Base-by-base conservation (phyloP, 2,888 invertebrate species). In the Dolichomitus sp. region DNA sequence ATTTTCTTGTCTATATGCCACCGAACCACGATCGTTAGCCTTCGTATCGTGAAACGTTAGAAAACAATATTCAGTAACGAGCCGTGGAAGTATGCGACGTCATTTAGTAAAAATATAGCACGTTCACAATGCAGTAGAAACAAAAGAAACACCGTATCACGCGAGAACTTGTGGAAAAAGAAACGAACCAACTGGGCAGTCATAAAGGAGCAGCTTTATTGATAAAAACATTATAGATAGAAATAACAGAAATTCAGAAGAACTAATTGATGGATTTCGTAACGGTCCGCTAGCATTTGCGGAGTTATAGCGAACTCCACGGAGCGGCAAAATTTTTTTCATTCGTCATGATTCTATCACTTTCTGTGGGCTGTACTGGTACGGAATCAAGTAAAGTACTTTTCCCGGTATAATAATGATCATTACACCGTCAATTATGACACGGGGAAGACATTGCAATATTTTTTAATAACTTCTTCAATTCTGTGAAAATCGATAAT, bases 391-490 rank as follows among this genome's bases (percentile, higher is more conserved):
- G 33, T 9, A 66, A 66, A 69, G 37, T 73, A 77, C 57, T 69
- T 48, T 77, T 77, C 68, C 40, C 40, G 48, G 61, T 69, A 63
- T 68, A 66, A 45, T 3, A 33, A 57, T 70, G 0, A 59, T 59
- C 45, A 57, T 19, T 17, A 12, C 19, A 19, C n/a, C 40, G 63
- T 45, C 27, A 61, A 81, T 77, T 66, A 63, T 77, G 27, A 68
- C 59, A 45, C 45, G 37, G 68, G 59, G 68, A 68, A 50, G 76
- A 68, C 65, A 57, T 42, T 37, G 37, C 23, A 17, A 30, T 68
- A 40, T 68, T 68, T 61, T 30, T 68, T 69, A 59, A 68, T 7
- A 57, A 63, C 50, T 81, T 74, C 48, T 74, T 78, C 52, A 48
- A 19, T 45, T 19, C 27, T 4, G 54, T 27, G 17, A 69, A 40